Evolutionary conservation across 2,113 vertebrate genomes (phyloP).

Genomic region (Petrocephalus microphthalmus): DNA sequence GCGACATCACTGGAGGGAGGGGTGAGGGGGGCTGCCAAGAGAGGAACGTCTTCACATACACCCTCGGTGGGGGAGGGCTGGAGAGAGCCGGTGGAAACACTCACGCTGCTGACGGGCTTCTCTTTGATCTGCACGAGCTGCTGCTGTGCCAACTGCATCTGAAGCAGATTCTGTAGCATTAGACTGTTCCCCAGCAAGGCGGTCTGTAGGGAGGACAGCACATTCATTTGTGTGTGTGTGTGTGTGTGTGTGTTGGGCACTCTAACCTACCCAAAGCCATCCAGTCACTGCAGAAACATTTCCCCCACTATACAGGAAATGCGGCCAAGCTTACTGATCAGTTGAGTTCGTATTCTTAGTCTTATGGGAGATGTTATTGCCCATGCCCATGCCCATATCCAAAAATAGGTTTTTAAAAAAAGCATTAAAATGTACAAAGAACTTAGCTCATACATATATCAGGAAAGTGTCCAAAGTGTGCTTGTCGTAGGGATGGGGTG

Average conservation of each 20-base stretch:
- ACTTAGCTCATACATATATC: neutral
- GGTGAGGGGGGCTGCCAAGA: neutral
- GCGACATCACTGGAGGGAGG: neutral
- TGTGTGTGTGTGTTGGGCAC: too few relatives aligned
- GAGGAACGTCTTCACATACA: neutral
- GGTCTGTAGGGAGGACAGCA: conserved; percentile 52
- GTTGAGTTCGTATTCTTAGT: neutral
- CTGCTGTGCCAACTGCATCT: conserved; percentile 77
- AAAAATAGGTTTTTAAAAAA: neutral
- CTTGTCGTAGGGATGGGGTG: too few relatives aligned
- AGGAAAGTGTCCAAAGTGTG: neutral
- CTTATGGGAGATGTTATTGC: neutral
- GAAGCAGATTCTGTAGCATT: conserved; percentile 80
- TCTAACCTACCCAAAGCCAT: too few relatives aligned
- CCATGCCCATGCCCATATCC: neutral
- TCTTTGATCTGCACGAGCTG: conserved; percentile 82
- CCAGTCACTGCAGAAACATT: neutral
- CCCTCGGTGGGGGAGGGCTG: neutral
- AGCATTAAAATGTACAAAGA: neutral
- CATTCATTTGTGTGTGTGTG: neutral
- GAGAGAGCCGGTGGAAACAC: conserved; percentile 30
- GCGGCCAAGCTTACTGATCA: neutral
- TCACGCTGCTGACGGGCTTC: conserved; percentile 76
- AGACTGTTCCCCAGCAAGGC: conserved; percentile 70
- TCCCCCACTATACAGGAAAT: neutral